Percentiles rank a stretch among this genome's conserved stretches.
phyloP scores from a whole-genome alignment of 2,113 vertebrate species.

The Lipophrys pholis region DNA sequence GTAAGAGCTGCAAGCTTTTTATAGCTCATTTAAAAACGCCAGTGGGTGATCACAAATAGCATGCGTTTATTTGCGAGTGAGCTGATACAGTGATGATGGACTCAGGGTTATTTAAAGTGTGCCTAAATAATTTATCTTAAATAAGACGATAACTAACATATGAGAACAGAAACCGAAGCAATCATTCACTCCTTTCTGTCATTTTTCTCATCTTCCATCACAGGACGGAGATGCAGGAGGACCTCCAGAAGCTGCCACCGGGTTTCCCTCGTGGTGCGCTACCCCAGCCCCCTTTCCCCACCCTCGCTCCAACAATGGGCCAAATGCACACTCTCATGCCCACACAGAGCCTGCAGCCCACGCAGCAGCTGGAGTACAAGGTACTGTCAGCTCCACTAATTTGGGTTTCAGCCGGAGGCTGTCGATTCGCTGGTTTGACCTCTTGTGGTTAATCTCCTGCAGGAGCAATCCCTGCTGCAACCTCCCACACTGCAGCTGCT shows the following conservation, averaged over 20 bases:
- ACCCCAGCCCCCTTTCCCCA: constrained; percentile 91
- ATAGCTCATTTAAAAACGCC: neutral
- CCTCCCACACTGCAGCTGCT: constrained; percentile 96
- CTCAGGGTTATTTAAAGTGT: neutral
- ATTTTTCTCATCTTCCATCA: neutral
- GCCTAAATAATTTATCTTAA: neutral
- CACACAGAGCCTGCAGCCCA: constrained; percentile 91
- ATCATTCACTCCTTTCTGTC: neutral
- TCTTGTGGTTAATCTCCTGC: neutral
- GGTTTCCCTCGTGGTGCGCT: constrained; percentile 88
- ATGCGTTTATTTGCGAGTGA: neutral
- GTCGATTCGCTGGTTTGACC: neutral
- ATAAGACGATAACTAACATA: neutral
- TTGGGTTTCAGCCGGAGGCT: neutral
- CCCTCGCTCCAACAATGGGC: constrained; percentile 88
- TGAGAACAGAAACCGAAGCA: neutral
- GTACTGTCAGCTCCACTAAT: constrained; percentile 70
- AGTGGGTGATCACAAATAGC: neutral
- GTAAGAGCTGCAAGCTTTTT: neutral
- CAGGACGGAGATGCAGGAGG: constrained; percentile 95
- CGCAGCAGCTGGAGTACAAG: constrained; percentile 98
- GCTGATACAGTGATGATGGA: neutral
- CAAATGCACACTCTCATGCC: constrained; percentile 92
- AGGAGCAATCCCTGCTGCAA: constrained; percentile 98
- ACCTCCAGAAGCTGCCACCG: constrained; percentile 93